Conservation (phyloP, 2,113 vertebrate genomes). For the Podocnemis expansa region DNA sequence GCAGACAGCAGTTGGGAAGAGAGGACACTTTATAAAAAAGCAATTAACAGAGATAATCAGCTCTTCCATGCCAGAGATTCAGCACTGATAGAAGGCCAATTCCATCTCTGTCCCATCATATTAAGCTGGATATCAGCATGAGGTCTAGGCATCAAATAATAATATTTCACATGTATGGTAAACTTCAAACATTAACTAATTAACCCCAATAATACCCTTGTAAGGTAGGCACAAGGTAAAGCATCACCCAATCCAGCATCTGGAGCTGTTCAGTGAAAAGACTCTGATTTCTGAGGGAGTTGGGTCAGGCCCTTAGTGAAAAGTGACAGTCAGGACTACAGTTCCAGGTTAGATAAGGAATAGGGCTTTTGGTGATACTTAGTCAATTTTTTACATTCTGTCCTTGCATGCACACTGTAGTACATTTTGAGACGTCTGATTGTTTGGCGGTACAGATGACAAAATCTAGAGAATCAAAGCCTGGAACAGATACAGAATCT, state of each 20-base stretch:
- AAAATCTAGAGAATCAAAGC: slow-evolving; percentile 1
- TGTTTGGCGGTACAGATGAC: slow-evolving; percentile 26
- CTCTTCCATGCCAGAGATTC: not conserved
- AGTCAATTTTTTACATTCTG: not conserved
- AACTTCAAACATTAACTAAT: not conserved
- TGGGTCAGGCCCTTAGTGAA: not conserved
- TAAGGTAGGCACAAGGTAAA: not conserved
- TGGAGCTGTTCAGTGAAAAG: not conserved
- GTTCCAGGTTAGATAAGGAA: too few species aligned
- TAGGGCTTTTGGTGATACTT: not conserved
- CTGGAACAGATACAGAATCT: slow-evolving; percentile 9
- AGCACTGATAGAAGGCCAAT: not conserved
- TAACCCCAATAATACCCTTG: not conserved
- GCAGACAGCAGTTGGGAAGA: not conserved
- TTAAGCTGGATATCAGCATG: not conserved
- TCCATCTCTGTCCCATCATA: fast-evolving
- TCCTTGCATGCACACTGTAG: not conserved
- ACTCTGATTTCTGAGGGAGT: not conserved
- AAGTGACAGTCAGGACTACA: not conserved
- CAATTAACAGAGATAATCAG: not conserved
- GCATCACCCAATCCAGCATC: not conserved
- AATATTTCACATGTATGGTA: not conserved
- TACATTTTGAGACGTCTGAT: slow-evolving; percentile 12
- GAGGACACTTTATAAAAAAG: not conserved
- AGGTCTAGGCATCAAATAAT: not conserved